phyloP scores from a whole-genome alignment of 2,113 vertebrate species.

The Oncorhynchus mykiss region DNA sequence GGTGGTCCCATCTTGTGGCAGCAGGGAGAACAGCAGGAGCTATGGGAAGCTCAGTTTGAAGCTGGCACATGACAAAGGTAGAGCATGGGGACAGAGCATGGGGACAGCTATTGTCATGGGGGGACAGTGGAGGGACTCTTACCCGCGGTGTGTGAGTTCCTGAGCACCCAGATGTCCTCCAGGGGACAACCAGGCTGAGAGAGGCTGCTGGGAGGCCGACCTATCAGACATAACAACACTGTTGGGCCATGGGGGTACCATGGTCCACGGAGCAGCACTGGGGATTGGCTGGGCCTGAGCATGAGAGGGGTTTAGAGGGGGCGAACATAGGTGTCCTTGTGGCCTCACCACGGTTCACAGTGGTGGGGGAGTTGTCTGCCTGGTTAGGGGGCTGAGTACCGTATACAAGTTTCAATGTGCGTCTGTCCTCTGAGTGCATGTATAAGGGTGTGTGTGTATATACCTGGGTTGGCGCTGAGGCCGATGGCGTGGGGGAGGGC shows the following conservation, averaged over 20 bases:
- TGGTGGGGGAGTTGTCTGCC: not conserved
- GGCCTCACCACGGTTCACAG: not conserved
- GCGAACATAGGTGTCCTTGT: not conserved
- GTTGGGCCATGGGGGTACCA: constrained; percentile 35
- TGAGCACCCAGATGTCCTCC: constrained; percentile 73
- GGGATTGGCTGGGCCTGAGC: not conserved
- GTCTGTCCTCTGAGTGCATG: not conserved
- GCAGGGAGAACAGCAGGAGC: constrained; percentile 4
- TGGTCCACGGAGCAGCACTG: constrained; percentile 4
- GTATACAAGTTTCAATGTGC: not conserved
- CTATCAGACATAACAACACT: constrained; percentile 67
- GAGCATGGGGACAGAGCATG: constrained; percentile 23
- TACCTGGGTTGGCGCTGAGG: constrained; percentile 63
- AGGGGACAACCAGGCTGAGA: constrained; percentile 59
- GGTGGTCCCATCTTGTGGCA: constrained; percentile 17
- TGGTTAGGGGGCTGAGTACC: not conserved
- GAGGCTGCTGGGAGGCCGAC: constrained; percentile 54
- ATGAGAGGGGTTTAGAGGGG: not conserved
- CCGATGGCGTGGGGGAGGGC: constrained; percentile 59
- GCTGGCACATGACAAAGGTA: constrained; percentile 36
- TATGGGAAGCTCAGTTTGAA: constrained; percentile 23
- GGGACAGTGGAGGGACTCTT: constrained; percentile 42
- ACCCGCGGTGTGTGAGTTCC: constrained; percentile 64
- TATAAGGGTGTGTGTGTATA: constrained; percentile 3
- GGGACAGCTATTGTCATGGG: not conserved